phyloP scores from a whole-genome alignment of 2,888 invertebrate species.

The Diadegma fenestrale region DNA sequence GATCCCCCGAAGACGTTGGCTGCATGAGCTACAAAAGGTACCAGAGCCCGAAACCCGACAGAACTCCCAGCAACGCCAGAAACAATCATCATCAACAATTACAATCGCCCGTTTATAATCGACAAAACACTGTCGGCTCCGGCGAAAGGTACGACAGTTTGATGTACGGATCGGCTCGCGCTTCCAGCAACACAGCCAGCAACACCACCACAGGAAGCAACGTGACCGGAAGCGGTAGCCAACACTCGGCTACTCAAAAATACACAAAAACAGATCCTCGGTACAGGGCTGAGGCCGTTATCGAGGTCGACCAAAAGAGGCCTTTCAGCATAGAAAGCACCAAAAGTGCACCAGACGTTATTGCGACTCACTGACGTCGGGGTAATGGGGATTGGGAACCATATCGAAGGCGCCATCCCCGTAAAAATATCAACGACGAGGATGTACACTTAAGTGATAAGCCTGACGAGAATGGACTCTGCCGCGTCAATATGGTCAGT shows the following conservation, averaged over 20 bases:
- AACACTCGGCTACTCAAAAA: conserved; percentile 75
- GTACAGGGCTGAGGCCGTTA: conserved; percentile 88
- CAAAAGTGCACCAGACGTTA: conserved; percentile 95
- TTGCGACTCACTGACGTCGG: conserved; percentile 92
- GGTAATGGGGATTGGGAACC: conserved; percentile 87
- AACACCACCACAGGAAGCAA: conserved; percentile 72
- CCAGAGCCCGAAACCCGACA: conserved; percentile 77
- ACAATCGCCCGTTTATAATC: conserved; percentile 52
- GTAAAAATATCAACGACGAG: conserved; percentile 77
- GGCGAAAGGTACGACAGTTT: conserved; percentile 81
- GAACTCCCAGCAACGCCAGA: conserved; percentile 32
- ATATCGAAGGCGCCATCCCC: conserved; percentile 87
- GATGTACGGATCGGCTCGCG: conserved; percentile 76
- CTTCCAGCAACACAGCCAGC: conserved; percentile 71
- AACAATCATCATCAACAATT: conserved; percentile 28
- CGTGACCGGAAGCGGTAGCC: conserved; percentile 72
- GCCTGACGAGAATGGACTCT: conserved; percentile 30
- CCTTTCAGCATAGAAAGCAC: conserved; percentile 94
- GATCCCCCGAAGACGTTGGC: conserved; percentile 75
- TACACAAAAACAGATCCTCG: conserved; percentile 75
- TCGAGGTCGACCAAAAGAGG: conserved; percentile 87
- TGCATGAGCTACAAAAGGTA: conserved; percentile 78
- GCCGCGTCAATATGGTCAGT: conserved; percentile 70
- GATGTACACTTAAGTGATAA: conserved; percentile 44
- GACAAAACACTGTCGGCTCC: conserved; percentile 76